Evolutionary conservation across 2,797 vertebrate species (phyloP).

Genomic region (Chloroceryle inda): DNA sequence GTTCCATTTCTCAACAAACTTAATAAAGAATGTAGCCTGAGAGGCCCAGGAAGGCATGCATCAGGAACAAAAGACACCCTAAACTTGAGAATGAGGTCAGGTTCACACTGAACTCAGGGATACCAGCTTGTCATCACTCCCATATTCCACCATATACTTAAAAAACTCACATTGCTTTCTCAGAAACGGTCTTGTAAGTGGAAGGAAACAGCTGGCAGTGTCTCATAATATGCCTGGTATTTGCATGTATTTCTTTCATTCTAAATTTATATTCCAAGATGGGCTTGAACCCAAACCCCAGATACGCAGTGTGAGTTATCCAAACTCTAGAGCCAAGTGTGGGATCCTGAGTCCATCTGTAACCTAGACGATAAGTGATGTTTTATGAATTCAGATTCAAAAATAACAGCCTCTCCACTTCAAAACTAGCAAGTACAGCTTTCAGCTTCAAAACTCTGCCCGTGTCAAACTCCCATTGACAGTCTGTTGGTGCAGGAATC

Average conservation of each 20-base stretch:
- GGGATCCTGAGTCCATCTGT: slow-evolving; percentile 66
- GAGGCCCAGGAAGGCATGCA: slow-evolving; percentile 22
- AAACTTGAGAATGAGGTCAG: slow-evolving; percentile 54
- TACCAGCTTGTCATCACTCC: slow-evolving; percentile 62
- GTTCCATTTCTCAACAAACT: slow-evolving; percentile 57
- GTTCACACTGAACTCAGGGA: slow-evolving; percentile 43
- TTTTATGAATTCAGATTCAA: slow-evolving; percentile 48
- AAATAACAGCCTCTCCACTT: slow-evolving; percentile 57
- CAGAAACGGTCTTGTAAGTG: slow-evolving; percentile 1
- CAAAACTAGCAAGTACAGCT: slow-evolving; percentile 24
- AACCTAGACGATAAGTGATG: slow-evolving; percentile 22
- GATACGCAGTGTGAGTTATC: slow-evolving; percentile 43
- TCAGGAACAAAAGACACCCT: slow-evolving; percentile 32
- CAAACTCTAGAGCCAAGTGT: slow-evolving; percentile 47
- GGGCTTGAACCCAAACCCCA: slow-evolving; percentile 67
- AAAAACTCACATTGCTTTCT: slow-evolving; percentile 44
- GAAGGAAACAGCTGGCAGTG: slow-evolving; percentile 69
- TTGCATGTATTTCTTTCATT: slow-evolving; percentile 59
- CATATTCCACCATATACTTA: background rate
- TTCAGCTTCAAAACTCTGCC: slow-evolving; percentile 52
- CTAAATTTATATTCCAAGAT: slow-evolving; percentile 60
- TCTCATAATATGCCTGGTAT: slow-evolving; percentile 52
- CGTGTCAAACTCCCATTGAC: slow-evolving; percentile 44
- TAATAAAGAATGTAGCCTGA: slow-evolving; percentile 48
- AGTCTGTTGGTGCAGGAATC: slow-evolving; percentile 50